Evolutionary conservation across 2,113 vertebrate genomes (phyloP).

Genomic region (Nycticryphes semicollaris): DNA sequence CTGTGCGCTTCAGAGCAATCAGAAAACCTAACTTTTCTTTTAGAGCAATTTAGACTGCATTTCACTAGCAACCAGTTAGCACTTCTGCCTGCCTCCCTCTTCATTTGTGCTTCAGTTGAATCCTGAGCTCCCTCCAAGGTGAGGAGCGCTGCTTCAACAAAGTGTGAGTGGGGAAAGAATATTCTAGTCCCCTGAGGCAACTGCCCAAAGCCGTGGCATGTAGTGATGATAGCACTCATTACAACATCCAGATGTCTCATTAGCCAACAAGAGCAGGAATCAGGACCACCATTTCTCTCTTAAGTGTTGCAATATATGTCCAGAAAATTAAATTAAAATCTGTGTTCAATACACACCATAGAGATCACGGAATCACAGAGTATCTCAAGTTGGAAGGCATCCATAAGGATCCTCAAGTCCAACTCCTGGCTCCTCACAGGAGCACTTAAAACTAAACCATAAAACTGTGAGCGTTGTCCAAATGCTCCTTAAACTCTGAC

Average conservation of each 20-base stretch:
- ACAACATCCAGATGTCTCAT: background rate
- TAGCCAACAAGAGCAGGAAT: background rate
- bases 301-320: background rate
- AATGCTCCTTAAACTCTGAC: background rate
- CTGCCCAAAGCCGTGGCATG: background rate
- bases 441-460: background rate
- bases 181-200: background rate
- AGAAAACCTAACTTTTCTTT: constrained; percentile 15
- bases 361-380: background rate
- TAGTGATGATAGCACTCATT: background rate
- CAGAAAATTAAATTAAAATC: background rate
- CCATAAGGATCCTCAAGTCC: background rate
- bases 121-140: background rate
- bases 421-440: background rate
- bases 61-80: background rate
- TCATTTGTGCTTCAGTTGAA: background rate
- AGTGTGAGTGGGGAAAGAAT: background rate
- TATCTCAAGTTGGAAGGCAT: background rate
- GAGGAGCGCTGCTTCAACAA: background rate
- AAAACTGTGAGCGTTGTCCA: background rate
- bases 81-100: background rate
- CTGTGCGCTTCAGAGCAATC: background rate
- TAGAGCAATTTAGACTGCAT: constrained; percentile 14
- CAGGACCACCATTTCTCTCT: background rate
- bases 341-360: background rate